Percentiles rank a stretch among this genome's conserved stretches.
Conservation (phyloP, 2,113 vertebrate genomes). For the Ailurus styani region DNA sequence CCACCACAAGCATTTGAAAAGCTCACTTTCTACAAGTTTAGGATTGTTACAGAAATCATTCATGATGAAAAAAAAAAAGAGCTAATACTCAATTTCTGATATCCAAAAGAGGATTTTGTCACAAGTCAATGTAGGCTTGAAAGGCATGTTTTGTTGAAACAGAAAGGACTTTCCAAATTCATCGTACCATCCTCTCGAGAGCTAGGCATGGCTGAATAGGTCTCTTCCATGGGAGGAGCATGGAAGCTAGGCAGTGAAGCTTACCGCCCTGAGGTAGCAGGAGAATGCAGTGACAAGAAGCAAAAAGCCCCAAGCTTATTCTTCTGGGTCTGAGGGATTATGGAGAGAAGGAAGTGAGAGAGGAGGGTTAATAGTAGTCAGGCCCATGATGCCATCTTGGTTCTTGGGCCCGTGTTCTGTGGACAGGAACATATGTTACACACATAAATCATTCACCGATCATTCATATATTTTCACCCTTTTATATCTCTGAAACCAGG, state of each 20-base stretch:
- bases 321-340: not conserved
- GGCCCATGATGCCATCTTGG: not conserved
- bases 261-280: not conserved
- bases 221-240: not conserved
- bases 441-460: not conserved
- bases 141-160: not conserved
- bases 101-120: not conserved
- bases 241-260: not conserved
- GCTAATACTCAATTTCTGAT: not conserved
- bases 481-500: not conserved
- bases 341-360: not conserved
- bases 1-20: not conserved
- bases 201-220: not conserved
- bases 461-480: not conserved
- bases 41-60: not conserved
- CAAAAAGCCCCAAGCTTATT: not conserved
- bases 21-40: not conserved
- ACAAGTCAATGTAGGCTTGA: not conserved
- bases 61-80: not conserved
- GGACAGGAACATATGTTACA: not conserved
- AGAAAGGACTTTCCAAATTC: not conserved
- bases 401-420: not conserved
- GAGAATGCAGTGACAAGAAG: not conserved
- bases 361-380: not conserved
- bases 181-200: rapidly evolving